Evolutionary conservation across 2,888 invertebrate species (phyloP).

Genomic region (Ptychoptera contaminata): DNA sequence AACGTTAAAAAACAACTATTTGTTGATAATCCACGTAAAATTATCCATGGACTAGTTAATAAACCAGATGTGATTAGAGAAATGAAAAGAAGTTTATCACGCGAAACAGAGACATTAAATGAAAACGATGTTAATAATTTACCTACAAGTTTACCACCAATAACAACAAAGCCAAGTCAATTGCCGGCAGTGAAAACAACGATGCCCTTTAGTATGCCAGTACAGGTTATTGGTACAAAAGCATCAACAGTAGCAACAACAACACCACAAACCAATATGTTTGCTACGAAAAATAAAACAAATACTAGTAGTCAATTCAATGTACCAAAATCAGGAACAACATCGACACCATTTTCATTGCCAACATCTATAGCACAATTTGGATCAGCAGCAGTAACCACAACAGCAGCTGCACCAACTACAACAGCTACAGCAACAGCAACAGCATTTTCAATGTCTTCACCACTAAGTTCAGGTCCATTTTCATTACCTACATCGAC

Average conservation of each 20-base stretch:
- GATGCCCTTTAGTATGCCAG: neutral
- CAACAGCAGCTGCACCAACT: neutral
- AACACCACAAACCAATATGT: neutral
- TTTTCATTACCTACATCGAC: constrained; percentile 7
- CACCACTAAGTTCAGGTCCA: constrained; percentile 3
- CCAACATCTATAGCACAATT: constrained; percentile 1
- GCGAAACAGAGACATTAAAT: too few species aligned
- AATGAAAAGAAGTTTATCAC: too few species aligned
- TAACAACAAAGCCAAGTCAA: too few species aligned
- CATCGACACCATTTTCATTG: constrained; percentile 4
- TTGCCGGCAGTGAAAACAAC: too few species aligned
- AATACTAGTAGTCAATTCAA: neutral
- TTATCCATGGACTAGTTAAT: too few species aligned
- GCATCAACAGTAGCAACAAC: constrained; percentile 1
- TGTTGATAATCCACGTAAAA: too few species aligned
- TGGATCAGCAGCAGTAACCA: neutral
- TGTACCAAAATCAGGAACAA: neutral
- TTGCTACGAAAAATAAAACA: neutral
- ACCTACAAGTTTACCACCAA: too few species aligned
- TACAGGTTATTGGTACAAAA: neutral
- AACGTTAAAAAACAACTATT: too few species aligned
- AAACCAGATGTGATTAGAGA: too few species aligned
- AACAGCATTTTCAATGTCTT: neutral
- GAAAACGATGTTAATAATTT: too few species aligned
- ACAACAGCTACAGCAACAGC: neutral